phyloP scores from a whole-genome alignment of 2,113 vertebrate species.

The Takifugu flavidus region DNA sequence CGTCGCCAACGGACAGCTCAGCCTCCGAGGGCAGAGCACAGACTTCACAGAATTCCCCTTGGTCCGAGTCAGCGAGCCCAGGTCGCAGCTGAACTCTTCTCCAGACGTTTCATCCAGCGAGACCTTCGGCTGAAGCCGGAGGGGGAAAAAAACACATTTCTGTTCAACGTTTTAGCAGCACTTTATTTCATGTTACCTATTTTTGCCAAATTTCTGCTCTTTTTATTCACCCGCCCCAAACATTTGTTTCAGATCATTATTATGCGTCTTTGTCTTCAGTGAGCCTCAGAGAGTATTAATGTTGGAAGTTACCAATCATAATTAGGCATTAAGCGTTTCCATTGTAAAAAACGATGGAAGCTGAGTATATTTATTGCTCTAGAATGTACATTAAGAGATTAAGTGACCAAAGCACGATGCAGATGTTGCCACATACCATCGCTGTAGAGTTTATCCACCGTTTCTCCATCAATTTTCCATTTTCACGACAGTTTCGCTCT shows the following conservation, averaged over 20 bases:
- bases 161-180: constrained; percentile 77
- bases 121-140: constrained; percentile 87
- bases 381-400: constrained; percentile 52
- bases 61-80: constrained; percentile 91
- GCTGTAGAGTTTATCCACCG: constrained; percentile 35
- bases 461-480: constrained; percentile 47
- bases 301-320: constrained; percentile 5
- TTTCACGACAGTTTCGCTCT: constrained; percentile 23
- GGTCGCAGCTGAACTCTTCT: constrained; percentile 94
- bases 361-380: constrained; percentile 11
- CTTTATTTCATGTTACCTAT: constrained; percentile 87
- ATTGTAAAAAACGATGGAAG: neutral
- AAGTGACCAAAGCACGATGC: constrained; percentile 54
- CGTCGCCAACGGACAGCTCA: constrained; percentile 94
- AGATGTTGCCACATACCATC: constrained; percentile 16
- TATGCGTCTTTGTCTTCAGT: constrained; percentile 7
- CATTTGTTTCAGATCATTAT: constrained; percentile 8
- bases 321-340: constrained; percentile 23
- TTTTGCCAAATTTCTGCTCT: constrained; percentile 78
- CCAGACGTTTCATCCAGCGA: constrained; percentile 93
- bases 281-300: constrained; percentile 14
- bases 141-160: constrained; percentile 21
- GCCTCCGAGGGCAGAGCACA: constrained; percentile 88
- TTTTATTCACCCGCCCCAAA: constrained; percentile 43
- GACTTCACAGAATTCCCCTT: constrained; percentile 96